Evolutionary conservation across 1,140 invertebrate genomes (phyloP).

Genomic region (Bombus sibiricus): DNA sequence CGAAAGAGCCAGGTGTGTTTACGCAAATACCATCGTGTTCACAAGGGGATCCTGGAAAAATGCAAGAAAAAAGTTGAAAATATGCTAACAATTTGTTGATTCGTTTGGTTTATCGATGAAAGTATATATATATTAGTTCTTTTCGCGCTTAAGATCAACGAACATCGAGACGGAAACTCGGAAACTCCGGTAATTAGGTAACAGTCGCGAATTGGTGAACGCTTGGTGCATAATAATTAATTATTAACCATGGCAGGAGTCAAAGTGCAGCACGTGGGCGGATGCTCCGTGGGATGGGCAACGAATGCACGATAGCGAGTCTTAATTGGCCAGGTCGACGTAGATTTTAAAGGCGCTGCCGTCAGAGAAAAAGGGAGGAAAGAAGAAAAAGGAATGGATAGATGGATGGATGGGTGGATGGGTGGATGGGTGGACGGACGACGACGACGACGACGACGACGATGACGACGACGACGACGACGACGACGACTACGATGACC

Average conservation of each 20-base stretch:
- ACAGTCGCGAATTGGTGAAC: slow-evolving; percentile 66
- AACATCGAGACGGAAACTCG: too few species aligned
- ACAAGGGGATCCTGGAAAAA: slow-evolving; percentile 90
- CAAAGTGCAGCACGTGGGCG: slow-evolving; percentile 37
- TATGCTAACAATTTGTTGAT: too few species aligned
- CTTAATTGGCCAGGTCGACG: slow-evolving; percentile 70
- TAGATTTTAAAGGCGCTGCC: slow-evolving; percentile 57
- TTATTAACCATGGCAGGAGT: slow-evolving; percentile 31
- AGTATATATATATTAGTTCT: too few species aligned
- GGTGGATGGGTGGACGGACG: not conserved
- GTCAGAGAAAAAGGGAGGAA: slow-evolving; percentile 34
- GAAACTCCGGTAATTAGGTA: slow-evolving; percentile 74
- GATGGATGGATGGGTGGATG: too few species aligned
- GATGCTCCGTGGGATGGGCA: slow-evolving; percentile 47
- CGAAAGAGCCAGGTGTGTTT: slow-evolving; percentile 96
- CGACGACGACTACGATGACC: slow-evolving; percentile 24
- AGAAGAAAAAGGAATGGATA: not conserved
- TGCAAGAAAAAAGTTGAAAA: slow-evolving; percentile 11
- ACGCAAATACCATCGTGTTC: slow-evolving; percentile 97
- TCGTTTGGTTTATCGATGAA: too few species aligned
- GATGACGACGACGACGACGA: not conserved
- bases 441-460: too few species aligned
- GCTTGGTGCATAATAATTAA: slow-evolving; percentile 72
- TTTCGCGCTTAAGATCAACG: too few species aligned
- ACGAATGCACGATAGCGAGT: slow-evolving; percentile 68